Conservation (phyloP, 2,797 vertebrate genomes). For the Amblyopsis hoosieri region DNA sequence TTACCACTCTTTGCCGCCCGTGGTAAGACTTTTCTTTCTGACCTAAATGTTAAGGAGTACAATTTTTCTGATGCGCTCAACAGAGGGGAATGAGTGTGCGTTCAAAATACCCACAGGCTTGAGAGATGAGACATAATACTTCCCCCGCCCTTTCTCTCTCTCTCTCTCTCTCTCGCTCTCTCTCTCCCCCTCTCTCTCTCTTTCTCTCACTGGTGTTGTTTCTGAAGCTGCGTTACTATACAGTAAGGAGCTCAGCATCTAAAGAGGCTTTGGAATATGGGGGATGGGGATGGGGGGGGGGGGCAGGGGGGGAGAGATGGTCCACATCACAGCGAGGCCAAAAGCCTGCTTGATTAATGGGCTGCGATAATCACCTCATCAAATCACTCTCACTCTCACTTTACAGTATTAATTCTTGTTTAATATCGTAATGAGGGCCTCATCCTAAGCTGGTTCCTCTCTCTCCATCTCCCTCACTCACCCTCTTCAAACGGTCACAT, state of each 20-base stretch:
- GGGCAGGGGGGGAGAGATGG: constrained; percentile 86
- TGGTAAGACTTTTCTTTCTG: constrained; percentile 74
- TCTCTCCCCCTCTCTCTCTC: constrained; percentile 22
- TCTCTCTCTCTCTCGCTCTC: constrained; percentile 18
- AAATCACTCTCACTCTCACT: constrained; percentile 94
- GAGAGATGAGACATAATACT: constrained; percentile 69
- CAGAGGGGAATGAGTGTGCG: constrained; percentile 62
- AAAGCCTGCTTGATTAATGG: constrained; percentile 98
- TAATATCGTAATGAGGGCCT: constrained; percentile 99
- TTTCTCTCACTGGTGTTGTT: constrained; percentile 56
- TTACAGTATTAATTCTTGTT: constrained; percentile 94
- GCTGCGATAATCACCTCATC: constrained; percentile 94
- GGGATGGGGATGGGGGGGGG: constrained; percentile 73
- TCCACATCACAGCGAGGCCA: constrained; percentile 90
- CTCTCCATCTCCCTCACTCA: constrained; percentile 48
- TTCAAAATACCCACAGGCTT: constrained; percentile 60
- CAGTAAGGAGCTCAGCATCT: constrained; percentile 90
- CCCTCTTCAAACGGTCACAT: constrained; percentile 5
- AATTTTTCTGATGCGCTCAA: constrained; percentile 72
- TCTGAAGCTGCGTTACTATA: constrained; percentile 82
- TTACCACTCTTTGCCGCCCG: constrained; percentile 67
- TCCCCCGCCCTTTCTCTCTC: not conserved
- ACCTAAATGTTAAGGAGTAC: constrained; percentile 76
- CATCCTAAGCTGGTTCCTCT: constrained; percentile 91
- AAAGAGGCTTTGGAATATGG: constrained; percentile 91